phyloP scores from a whole-genome alignment of 2,888 invertebrate species.

The Ecdyonurus torrentis region DNA sequence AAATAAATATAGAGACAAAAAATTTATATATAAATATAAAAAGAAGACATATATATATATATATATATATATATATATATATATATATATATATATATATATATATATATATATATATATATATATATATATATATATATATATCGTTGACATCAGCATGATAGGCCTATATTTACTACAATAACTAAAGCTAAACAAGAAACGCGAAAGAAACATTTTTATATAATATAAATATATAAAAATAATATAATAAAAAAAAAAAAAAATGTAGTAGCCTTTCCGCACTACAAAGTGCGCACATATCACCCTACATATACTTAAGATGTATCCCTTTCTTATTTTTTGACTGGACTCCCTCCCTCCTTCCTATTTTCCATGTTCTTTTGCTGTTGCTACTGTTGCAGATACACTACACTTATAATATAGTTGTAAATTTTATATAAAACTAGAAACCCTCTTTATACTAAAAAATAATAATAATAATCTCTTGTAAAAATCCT shows the following conservation, averaged over 20 bases:
- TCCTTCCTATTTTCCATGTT: not conserved
- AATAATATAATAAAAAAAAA: not conserved
- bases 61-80: too few relatives aligned
- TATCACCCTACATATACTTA: not conserved
- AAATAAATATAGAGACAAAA: not conserved
- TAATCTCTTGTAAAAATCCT: not conserved
- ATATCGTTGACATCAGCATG: not conserved
- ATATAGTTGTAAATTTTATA: slow-evolving; percentile 1
- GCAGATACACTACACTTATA: not conserved
- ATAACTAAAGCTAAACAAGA: too few relatives aligned
- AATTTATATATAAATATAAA: not conserved
- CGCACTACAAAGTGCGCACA: not conserved
- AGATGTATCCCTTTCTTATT: not conserved
- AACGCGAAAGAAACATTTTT: not conserved
- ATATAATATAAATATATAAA: not conserved
- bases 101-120: too few relatives aligned
- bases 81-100: too few relatives aligned
- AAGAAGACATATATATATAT: not conserved
- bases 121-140: too few relatives aligned
- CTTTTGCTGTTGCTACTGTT: not conserved
- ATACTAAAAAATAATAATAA: not conserved
- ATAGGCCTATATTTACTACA: not conserved
- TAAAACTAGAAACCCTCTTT: not conserved
- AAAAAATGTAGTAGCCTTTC: not conserved
- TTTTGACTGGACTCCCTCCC: not conserved